Conservation (phyloP, 2,888 invertebrate species). For the Axea sp. region DNA sequence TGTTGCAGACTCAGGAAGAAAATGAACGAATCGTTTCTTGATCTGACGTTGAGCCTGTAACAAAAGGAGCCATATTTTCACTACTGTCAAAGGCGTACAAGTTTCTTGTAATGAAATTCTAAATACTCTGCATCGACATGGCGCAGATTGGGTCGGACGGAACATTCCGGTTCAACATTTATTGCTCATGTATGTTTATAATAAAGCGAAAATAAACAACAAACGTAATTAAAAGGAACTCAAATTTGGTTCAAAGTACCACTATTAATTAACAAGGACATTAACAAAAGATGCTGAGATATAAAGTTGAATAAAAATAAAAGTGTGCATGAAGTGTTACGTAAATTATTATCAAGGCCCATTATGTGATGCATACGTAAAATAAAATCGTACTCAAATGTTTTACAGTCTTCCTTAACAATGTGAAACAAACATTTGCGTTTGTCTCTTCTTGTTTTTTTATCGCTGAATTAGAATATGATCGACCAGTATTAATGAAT, state of each 20-base stretch:
- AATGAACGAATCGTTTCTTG: constrained; percentile 66
- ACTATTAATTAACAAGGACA: constrained; percentile 60
- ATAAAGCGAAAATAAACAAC: constrained; percentile 66
- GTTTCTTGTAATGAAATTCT: constrained; percentile 75
- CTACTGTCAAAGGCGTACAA: constrained; percentile 64
- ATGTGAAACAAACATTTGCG: constrained; percentile 48
- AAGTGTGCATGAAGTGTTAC: constrained; percentile 58
- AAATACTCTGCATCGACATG: constrained; percentile 75
- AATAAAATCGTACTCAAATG: constrained; percentile 65
- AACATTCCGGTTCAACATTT: constrained; percentile 72
- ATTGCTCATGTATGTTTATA: constrained; percentile 78
- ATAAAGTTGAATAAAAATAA: constrained; percentile 43
- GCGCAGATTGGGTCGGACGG: constrained; percentile 66
- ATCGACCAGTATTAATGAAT: constrained; percentile 60
- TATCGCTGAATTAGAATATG: constrained; percentile 49
- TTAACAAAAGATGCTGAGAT: constrained; percentile 33
- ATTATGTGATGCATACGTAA: constrained; percentile 43
- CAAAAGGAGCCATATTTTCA: constrained; percentile 78
- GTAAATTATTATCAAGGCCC: constrained; percentile 42
- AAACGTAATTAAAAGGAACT: constrained; percentile 63
- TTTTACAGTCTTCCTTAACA: constrained; percentile 73
- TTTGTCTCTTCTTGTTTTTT: constrained; percentile 48
- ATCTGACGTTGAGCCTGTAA: constrained; percentile 76
- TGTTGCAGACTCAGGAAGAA: constrained; percentile 76
- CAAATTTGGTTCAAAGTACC: constrained; percentile 39